Evolutionary conservation across 1,140 invertebrate genomes (phyloP), one percentile per base, ranked within the genome.

Genomic region (Kradibia gibbosae): DNA sequence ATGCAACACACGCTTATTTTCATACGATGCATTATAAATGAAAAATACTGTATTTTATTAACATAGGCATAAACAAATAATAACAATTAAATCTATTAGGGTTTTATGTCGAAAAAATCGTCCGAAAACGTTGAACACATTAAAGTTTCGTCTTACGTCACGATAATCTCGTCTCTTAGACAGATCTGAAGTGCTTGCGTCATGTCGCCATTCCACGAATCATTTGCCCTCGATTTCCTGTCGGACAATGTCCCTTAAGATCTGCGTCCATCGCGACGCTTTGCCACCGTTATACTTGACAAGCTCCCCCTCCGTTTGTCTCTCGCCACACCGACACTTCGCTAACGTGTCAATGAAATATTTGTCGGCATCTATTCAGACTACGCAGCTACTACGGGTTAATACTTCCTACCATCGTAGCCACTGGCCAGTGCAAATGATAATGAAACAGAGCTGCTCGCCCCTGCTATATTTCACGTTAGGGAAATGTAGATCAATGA

Each of bases 171-270:
- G 60, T 67, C 70, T 28, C 25, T 57, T 31, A 31, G 67, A 62
- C 78, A 76, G 82, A 83, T 85, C 80, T 74, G 25, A 39, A 67
- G 25, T 8, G 75, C 25, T 17, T 42, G 57, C 60, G 75, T 79
- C 80, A 71, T 78, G 77, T 85, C 80, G 71, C 77, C 82, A 86
- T 85, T 84, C 83, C 79, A 25, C 75, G 84, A 85, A 86, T 79
- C 82, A 77, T 81, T 75, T 81, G 77, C 78, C 57, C 79, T 84
- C 72, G 83, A 85, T 86, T 85, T 86, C 82, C 82, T 74, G 74
- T 15, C 53, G 67, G 39, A 53, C 31, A 60, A 13, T 62, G 34
- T 48, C 50, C 13, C 25, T 67, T 55, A 78, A 53, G 53, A 45
- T 53, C 42, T 48, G 70, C 7, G 4, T 22, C 45, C 20, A 13